Conservation (phyloP, 2,797 vertebrate species). For the Scyliorhinus canicula region DNA sequence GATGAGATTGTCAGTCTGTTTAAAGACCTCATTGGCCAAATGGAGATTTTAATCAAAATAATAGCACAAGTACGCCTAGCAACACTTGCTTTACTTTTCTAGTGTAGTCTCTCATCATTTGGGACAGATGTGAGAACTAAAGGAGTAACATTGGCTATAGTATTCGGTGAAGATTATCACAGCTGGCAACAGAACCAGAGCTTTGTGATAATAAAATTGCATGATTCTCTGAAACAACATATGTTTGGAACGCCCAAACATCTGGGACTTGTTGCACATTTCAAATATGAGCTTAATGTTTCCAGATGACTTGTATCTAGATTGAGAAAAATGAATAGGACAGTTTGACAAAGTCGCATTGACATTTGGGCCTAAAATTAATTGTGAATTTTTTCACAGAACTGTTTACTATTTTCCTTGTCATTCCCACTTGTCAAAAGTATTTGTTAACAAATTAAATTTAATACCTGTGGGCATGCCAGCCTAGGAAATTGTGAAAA, state of each 20-base stretch:
- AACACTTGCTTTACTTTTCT: not conserved
- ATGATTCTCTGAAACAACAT: not conserved
- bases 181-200: not conserved
- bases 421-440: not conserved
- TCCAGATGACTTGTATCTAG: not conserved
- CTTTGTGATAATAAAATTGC: not conserved
- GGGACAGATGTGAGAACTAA: not conserved
- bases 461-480: not conserved
- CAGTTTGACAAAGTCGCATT: not conserved
- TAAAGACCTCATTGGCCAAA: not conserved
- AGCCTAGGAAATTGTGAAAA: not conserved
- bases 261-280: conserved; percentile 13
- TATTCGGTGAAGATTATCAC: not conserved
- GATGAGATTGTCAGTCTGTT: not conserved
- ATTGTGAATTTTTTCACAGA: not conserved
- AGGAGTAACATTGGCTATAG: not conserved
- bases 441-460: not conserved
- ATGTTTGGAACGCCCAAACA: not conserved
- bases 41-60: not conserved
- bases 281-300: not conserved
- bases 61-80: not conserved
- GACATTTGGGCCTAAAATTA: not conserved
- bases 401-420: not conserved
- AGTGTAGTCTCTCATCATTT: no score
- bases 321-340: not conserved